These are phyloP conservation scores for Beaufortia kweichowensis DNA, from an alignment of 2,113 vertebrate species.

Conservation along the genomic window DNA sequence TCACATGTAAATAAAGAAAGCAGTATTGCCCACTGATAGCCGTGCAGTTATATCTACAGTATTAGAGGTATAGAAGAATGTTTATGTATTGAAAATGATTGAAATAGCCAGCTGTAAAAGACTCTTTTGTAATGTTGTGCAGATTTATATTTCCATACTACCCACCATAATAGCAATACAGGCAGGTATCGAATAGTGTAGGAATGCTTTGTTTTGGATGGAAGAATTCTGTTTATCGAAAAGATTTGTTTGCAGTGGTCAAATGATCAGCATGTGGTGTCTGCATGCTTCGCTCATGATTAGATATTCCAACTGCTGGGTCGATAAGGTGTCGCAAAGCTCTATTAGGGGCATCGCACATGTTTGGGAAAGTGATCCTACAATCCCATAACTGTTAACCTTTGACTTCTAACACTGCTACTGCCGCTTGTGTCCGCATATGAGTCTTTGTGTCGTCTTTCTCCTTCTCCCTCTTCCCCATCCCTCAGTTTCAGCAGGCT, in stretches of 20 bases:
- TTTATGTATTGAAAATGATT: too few relatives aligned
- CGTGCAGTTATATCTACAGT: too few relatives aligned
- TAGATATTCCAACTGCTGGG: background rate
- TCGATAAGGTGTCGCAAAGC: background rate
- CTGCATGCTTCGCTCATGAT: constrained; percentile 7
- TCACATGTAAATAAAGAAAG: too few relatives aligned
- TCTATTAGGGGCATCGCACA: constrained; percentile 50
- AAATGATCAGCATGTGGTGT: constrained; percentile 7
- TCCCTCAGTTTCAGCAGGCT: constrained; percentile 91
- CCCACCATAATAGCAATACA: too few relatives aligned
- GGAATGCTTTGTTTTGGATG: too few relatives aligned
- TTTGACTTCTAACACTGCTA: constrained; percentile 52
- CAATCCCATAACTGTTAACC: constrained; percentile 48
- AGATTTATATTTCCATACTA: too few relatives aligned
- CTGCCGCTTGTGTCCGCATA: constrained; percentile 69
- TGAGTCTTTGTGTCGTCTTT: constrained; percentile 69
- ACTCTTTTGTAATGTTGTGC: too few relatives aligned
- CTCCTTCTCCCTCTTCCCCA: constrained; percentile 43
- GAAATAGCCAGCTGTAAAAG: too few relatives aligned
- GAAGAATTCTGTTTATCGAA: too few relatives aligned
- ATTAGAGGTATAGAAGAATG: too few relatives aligned
- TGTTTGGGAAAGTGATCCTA: constrained; percentile 48
- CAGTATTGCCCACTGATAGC: too few relatives aligned
- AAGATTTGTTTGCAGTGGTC: background rate
- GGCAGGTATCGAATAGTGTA: too few relatives aligned